These are phyloP conservation scores for Stictocephala bisonia DNA, from an alignment of 2,888 invertebrate genomes.

Conservation along the genomic window DNA sequence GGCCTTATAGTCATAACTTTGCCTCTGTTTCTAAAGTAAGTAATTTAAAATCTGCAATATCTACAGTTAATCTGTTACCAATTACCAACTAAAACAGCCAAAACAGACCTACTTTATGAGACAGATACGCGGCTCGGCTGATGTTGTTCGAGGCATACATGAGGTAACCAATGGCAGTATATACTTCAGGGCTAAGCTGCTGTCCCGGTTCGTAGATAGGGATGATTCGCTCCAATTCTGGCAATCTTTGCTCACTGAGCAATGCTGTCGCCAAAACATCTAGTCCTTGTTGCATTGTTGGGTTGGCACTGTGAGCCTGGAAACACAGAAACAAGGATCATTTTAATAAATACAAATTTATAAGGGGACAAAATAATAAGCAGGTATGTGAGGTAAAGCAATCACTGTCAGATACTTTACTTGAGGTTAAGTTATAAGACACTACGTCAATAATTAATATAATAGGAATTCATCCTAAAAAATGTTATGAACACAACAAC, in stretches of 20 bases:
- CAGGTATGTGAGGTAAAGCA: too few relatives aligned
- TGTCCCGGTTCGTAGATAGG: slow-evolving; percentile 63
- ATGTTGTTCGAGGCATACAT: slow-evolving; percentile 73
- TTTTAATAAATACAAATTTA: neutral
- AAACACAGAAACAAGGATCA: neutral
- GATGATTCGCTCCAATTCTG: slow-evolving; percentile 74
- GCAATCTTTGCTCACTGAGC: slow-evolving; percentile 69
- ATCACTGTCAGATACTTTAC: too few relatives aligned
- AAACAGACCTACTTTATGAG: slow-evolving; percentile 74
- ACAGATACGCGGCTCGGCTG: slow-evolving; percentile 77
- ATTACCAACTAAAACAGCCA: too few relatives aligned
- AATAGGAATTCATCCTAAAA: too few relatives aligned
- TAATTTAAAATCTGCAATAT: too few relatives aligned
- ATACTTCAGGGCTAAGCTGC: slow-evolving; percentile 71
- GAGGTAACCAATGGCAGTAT: slow-evolving; percentile 81
- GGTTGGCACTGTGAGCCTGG: slow-evolving; percentile 68
- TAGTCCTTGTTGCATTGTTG: slow-evolving; percentile 70
- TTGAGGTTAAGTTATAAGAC: too few relatives aligned
- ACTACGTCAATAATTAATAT: too few relatives aligned
- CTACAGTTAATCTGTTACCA: too few relatives aligned
- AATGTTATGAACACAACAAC: too few relatives aligned
- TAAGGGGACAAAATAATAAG: too few relatives aligned
- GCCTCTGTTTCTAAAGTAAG: too few relatives aligned
- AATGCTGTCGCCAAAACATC: slow-evolving; percentile 74
- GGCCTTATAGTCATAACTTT: too few relatives aligned